These are phyloP conservation scores for Morpho achilles DNA, from an alignment of 2,888 invertebrate genomes.

Conservation along the genomic window DNA sequence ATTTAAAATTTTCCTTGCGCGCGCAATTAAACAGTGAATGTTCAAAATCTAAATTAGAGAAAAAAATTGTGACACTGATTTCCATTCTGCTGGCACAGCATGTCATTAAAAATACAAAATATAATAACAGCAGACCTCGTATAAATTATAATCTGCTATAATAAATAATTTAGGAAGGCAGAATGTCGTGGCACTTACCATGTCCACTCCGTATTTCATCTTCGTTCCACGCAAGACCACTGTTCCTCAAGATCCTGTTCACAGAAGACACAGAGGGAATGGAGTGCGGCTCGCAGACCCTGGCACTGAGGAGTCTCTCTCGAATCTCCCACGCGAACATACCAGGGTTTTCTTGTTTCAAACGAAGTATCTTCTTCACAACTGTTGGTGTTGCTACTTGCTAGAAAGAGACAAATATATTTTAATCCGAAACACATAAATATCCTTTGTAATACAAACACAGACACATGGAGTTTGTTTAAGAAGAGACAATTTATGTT, in stretches of 20 bases:
- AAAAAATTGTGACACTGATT: too few species aligned
- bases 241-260: conserved; percentile 93
- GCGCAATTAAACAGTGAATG: too few species aligned
- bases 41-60: too few species aligned
- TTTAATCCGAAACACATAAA: not conserved
- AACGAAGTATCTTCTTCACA: conserved; percentile 94
- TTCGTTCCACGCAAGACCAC: conserved; percentile 87
- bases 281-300: conserved; percentile 93
- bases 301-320: conserved; percentile 91
- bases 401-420: conserved; percentile 70
- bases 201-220: conserved; percentile 66
- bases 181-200: conserved; percentile 38
- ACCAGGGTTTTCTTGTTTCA: conserved; percentile 96
- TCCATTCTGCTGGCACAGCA: too few species aligned
- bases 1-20: too few species aligned
- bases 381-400: conserved; percentile 98
- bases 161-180: too few species aligned
- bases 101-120: too few species aligned
- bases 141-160: too few species aligned
- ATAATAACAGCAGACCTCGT: too few species aligned
- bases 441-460: too few species aligned
- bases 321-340: conserved; percentile 99
- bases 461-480: too few species aligned
- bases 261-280: conserved; percentile 97
- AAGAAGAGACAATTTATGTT: too few species aligned